phyloP scores from a whole-genome alignment of 2,888 invertebrate species.

The Drosophila robusta region DNA sequence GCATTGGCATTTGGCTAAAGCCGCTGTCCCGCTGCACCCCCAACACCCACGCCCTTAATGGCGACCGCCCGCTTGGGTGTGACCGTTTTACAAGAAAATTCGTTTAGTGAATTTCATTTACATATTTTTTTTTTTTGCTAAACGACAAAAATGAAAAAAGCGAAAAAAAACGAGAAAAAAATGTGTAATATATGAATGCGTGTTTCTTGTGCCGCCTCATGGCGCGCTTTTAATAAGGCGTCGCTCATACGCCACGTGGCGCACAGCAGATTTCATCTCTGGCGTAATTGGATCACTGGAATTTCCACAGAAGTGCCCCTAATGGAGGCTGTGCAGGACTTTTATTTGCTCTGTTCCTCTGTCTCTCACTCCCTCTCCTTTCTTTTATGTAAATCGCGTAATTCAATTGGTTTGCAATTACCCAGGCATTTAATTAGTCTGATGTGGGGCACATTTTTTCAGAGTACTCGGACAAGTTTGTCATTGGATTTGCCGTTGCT shows the following conservation, averaged over 20 bases:
- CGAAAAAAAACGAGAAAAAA: conserved; percentile 3
- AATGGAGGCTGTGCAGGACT: conserved; percentile 23
- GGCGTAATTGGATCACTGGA: conserved; percentile 44
- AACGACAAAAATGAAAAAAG: background rate
- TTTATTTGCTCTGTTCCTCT: conserved; percentile 8
- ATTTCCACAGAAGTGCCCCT: conserved; percentile 32
- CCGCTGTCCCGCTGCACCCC: background rate
- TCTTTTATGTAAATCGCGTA: conserved; percentile 60
- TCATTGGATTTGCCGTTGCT: background rate
- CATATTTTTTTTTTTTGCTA: conserved; percentile 27
- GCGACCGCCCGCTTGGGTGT: conserved; percentile 50
- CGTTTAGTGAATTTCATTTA: conserved; percentile 70
- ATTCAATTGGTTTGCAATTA: conserved; percentile 57
- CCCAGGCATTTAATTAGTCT: conserved; percentile 30
- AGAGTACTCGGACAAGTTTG: background rate
- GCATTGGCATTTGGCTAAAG: conserved; percentile 28
- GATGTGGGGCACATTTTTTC: background rate
- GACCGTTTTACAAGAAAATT: conserved; percentile 73
- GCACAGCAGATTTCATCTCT: conserved; percentile 45
- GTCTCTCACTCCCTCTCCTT: conserved; percentile 3
- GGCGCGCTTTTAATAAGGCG: conserved; percentile 49
- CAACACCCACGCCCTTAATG: background rate
- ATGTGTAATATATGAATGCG: conserved; percentile 39
- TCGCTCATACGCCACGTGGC: conserved; percentile 74
- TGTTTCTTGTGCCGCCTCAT: conserved; percentile 18